Evolutionary conservation across 2,888 invertebrate species (phyloP).

Genomic region (Coleophora flavipennella): DNA sequence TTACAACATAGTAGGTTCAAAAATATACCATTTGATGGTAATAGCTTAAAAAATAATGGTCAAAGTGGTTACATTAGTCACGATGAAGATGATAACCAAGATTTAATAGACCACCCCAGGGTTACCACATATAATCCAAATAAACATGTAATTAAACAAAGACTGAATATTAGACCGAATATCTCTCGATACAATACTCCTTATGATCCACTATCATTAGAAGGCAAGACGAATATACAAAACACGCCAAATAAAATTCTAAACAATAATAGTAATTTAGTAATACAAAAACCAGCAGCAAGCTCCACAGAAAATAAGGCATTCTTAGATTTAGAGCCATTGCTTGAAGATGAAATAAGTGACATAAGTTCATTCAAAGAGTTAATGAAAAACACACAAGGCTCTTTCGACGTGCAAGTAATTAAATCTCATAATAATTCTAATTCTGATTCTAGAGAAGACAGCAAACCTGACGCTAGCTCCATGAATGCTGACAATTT

Average conservation of each 20-base stretch:
- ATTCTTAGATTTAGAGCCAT: conserved; percentile 69
- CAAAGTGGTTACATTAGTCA: conserved; percentile 53
- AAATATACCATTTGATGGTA: conserved; percentile 62
- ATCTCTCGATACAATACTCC: conserved; percentile 34
- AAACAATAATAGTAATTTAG: conserved; percentile 9
- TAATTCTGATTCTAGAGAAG: conserved; percentile 31
- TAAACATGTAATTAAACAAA: conserved; percentile 47
- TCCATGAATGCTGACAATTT: conserved; percentile 54
- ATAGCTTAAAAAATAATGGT: conserved; percentile 59
- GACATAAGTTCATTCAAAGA: conserved; percentile 62
- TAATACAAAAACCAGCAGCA: conserved; percentile 4
- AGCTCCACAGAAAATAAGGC: conserved; percentile 60
- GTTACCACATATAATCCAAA: conserved; percentile 65
- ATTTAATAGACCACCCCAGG: conserved; percentile 54
- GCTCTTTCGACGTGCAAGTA: conserved; percentile 68
- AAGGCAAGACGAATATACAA: conserved; percentile 28
- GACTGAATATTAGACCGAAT: conserved; percentile 48
- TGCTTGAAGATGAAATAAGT: conserved; percentile 73
- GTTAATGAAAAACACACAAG: conserved; percentile 58
- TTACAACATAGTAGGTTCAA: conserved; percentile 59
- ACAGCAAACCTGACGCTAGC: conserved; percentile 58
- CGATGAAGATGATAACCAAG: conserved; percentile 58
- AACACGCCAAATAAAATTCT: conserved; percentile 27
- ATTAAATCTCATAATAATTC: conserved; percentile 56
- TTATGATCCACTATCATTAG: conserved; percentile 28